phyloP scores from a whole-genome alignment of 2,113 vertebrate genomes.

The Beaufortia kweichowensis region DNA sequence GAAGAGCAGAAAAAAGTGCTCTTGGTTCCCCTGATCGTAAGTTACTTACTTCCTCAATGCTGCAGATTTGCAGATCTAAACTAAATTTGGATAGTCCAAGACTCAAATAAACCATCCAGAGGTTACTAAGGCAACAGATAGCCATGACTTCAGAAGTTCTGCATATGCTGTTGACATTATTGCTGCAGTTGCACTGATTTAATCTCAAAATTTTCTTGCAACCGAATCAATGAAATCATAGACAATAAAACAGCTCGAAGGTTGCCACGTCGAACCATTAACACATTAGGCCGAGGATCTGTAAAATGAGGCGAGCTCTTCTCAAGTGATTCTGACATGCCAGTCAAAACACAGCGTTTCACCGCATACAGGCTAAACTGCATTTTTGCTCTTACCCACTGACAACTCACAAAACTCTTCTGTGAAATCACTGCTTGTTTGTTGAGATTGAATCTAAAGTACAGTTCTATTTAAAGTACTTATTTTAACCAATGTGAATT shows the following conservation, averaged over 20 bases:
- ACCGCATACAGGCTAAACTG: constrained; percentile 17
- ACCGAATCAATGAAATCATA: not conserved
- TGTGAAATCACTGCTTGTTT: not conserved
- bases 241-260: not conserved
- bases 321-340: constrained; percentile 22
- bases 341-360: constrained; percentile 31
- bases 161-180: not conserved
- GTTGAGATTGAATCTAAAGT: not conserved
- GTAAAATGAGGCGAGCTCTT: not conserved
- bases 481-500: no score
- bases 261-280: not conserved
- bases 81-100: not conserved
- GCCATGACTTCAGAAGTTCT: not conserved
- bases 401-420: not conserved
- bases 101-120: constrained; percentile 1
- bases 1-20: not conserved
- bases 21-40: not conserved
- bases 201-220: no score
- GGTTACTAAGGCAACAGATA: not conserved
- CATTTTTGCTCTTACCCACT: constrained; percentile 30
- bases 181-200: no score
- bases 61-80: not conserved
- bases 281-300: constrained; percentile 11
- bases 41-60: constrained; percentile 3
- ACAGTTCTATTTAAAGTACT: not conserved